Evolutionary conservation across 2,888 invertebrate genomes (phyloP), one percentile per base, ranked within the genome.

Genomic region (Stenurella melanura): DNA sequence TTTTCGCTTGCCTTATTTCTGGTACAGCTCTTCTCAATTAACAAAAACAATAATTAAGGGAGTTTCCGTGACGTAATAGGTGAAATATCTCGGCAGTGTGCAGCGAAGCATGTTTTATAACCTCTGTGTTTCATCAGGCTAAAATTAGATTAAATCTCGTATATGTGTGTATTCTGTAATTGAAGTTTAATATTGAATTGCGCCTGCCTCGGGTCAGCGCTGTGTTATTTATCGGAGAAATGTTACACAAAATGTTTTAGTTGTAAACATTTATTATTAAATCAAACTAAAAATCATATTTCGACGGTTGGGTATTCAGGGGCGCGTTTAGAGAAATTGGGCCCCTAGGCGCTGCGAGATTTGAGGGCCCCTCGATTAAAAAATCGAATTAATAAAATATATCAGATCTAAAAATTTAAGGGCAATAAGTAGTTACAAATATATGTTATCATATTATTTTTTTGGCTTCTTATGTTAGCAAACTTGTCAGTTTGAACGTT

Each of bases 1-100:
- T 70, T 19, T 38, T 58, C 34, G 34, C 69, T 50, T 9, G 72
- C 72, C 72, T 63, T 63, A 30, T 30, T 57, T 57, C 67, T 66
- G 34, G 26, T 57, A 57, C 67, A 42, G 58, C 42, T 57, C 57
- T 73, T 66, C 67, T 17, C 50, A 73, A 73, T 73, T 73, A 73
- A 67, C 73, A 63, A 64, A 63, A 73, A 73, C 63, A 73, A 73
- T 73, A 73, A 73, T 73, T 66, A 38, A 21, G 72, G 71, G 34
- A 71, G 61, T 17, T 54, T 17, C 34, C 38, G 66, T 66, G 38
- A 18, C 42, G 66, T 11, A 10, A 21, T 67, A 64, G 67, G 67
- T 54, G 54, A 67, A 50, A 67, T 54, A 19, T 21, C 54, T 15
- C 21, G 67, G 7, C 54, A n/a, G 18, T 19, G 64, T 64, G 42